Evolutionary conservation across 2,113 vertebrate species (phyloP).

Genomic region (Rhipidura dahli): DNA sequence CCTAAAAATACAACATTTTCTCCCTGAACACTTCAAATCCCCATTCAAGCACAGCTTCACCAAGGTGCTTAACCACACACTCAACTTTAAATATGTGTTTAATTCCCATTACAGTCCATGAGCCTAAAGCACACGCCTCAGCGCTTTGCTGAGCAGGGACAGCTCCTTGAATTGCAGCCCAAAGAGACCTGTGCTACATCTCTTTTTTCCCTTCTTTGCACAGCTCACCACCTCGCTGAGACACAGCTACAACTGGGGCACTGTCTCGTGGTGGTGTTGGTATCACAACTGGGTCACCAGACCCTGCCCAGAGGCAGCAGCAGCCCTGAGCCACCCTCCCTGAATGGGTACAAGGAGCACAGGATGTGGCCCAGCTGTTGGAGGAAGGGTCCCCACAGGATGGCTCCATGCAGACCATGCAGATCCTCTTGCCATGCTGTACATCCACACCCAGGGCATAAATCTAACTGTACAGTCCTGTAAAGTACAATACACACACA

Average conservation of each 20-base stretch:
- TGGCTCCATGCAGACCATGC: fast-evolving
- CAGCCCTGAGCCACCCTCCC: not conserved
- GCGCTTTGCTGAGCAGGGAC: not conserved
- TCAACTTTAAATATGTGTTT: not conserved
- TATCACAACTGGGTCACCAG: fast-evolving
- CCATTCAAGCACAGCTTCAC: not conserved
- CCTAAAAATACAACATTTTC: not conserved
- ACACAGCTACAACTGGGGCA: fast-evolving
- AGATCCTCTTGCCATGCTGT: not conserved
- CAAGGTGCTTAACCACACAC: not conserved
- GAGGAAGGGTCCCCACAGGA: not conserved
- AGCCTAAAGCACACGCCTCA: not conserved
- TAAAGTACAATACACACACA: not conserved
- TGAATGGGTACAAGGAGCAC: not conserved
- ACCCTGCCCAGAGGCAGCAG: not conserved
- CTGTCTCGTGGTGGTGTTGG: not conserved
- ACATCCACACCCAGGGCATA: not conserved
- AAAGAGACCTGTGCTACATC: not conserved
- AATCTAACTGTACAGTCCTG: not conserved
- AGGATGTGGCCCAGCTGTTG: not conserved
- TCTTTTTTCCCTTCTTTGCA: not conserved
- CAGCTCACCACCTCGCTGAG: not conserved
- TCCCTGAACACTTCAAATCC: not conserved
- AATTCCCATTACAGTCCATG: not conserved
- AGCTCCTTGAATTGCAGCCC: not conserved